Base-by-base conservation (phyloP, 2,797 vertebrate genomes). In the Lateolabrax maculatus region DNA sequence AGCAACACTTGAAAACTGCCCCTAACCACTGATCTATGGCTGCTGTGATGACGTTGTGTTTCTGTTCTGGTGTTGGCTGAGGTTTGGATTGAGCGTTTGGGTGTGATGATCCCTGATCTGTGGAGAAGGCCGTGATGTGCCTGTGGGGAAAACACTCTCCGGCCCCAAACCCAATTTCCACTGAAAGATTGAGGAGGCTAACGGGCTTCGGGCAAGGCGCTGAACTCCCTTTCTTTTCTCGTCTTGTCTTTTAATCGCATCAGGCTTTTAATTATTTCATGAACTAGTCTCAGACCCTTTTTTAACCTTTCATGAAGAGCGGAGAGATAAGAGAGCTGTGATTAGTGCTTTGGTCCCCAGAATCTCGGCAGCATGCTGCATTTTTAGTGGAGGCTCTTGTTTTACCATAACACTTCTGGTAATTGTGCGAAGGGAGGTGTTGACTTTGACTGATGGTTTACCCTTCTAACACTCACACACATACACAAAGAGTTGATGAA, bases 181-280 rank as follows among this genome's bases (percentile, higher is more conserved):
- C 71, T 83, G 65, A 84, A 88, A 91, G 90, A 92, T 89, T 83
- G 86, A 89, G 84, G 79, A 80, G 86, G 82, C 69, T 63, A 85
- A 67, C 81, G 16, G 52, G 79, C 89, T 84, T 58, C 1, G 48
- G 92, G 85, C 80, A 66, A 82, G 37, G 39, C 55, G 15, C 68
- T 46, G 61, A 86, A 83, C 80, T 87, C 63, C 48, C 61, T 72
- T 71, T 69, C 43, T 68, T 60, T 65, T 86, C 70, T 84, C 31
- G 51, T 72, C 82, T 87, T 79, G 72, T 89, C 86, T 90, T 93
- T 89, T 87, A 93, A 94, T 93, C 81, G 72, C 87, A 88, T 92
- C 85, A 44, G 76, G 57, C 85, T 91, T 90, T 90, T 87, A 84
- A 92, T 93, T 93, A 87, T 93, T 92, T 88, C 82, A 89, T 92